A percentile compares a stretch with the other conserved stretches of the same genome.
phyloP scores from a whole-genome alignment of 1,140 invertebrate species.

The Notospermus geniculatus region DNA sequence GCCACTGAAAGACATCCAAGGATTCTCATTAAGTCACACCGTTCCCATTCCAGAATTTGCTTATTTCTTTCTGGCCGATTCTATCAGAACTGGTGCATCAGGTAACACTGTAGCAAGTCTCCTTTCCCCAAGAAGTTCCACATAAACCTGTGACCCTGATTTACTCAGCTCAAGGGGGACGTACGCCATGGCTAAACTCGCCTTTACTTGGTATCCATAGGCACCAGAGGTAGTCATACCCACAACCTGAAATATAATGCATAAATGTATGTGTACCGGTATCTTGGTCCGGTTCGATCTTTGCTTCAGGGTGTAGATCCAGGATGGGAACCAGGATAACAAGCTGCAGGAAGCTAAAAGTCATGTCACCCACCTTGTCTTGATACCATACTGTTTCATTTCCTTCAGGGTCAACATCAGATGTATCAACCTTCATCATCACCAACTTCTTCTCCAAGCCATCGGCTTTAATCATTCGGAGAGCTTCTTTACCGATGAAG shows the following conservation, averaged over 20 bases:
- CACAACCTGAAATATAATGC: slow-evolving; percentile 37
- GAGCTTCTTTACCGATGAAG: slow-evolving; percentile 45
- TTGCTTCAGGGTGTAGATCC: no score
- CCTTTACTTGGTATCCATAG: slow-evolving; percentile 36
- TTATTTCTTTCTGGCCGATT: slow-evolving; percentile 13
- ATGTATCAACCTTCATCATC: slow-evolving; percentile 37
- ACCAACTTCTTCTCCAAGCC: slow-evolving; percentile 34
- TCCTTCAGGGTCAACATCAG: slow-evolving; percentile 46
- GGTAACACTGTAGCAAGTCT: slow-evolving; percentile 31
- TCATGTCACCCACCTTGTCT: slow-evolving; percentile 25
- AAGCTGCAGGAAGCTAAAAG: no score
- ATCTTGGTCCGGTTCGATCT: no score
- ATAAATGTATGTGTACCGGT: neutral
- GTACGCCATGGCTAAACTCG: slow-evolving; percentile 48
- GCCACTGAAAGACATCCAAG: no score
- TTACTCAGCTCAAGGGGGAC: slow-evolving; percentile 37
- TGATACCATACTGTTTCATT: slow-evolving; percentile 32
- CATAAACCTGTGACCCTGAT: slow-evolving; percentile 37
- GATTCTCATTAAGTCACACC: no score
- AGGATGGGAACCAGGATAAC: no score
- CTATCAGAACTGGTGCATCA: slow-evolving; percentile 16
- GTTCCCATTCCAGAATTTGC: no score
- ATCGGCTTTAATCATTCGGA: slow-evolving; percentile 34
- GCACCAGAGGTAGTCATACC: slow-evolving; percentile 51
- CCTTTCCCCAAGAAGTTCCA: slow-evolving; percentile 44